phyloP scores from a whole-genome alignment of 2,113 vertebrate genomes.

The Lepus timidus region DNA sequence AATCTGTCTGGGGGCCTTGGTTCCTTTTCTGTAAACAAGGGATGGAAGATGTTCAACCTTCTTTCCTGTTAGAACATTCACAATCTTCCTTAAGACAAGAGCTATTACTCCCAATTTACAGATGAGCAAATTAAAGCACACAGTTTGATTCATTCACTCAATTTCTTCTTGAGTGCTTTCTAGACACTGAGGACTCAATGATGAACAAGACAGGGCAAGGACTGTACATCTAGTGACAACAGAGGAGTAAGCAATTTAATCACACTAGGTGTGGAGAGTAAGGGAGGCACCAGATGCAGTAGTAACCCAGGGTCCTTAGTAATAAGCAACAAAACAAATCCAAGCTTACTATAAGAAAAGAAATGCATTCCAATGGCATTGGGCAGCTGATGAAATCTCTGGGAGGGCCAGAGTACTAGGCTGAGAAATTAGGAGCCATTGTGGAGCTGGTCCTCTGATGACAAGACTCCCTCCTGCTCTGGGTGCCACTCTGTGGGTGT shows the following conservation, averaged over 20 bases:
- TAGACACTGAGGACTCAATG: neutral
- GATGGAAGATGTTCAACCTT: neutral
- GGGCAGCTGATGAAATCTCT: neutral
- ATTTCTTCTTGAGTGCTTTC: neutral
- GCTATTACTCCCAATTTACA: neutral
- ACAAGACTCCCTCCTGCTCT: neutral
- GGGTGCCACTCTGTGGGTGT: neutral
- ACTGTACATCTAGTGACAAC: neutral
- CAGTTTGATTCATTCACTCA: conserved; percentile 8
- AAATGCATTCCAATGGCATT: neutral
- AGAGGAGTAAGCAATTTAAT: neutral
- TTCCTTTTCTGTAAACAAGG: neutral
- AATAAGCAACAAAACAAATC: neutral
- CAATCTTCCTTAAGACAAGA: neutral
- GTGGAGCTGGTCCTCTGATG: neutral
- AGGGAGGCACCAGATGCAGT: neutral
- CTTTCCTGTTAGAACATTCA: conserved; percentile 12
- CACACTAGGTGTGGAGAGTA: neutral
- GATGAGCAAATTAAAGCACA: conserved; percentile 36
- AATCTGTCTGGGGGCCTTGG: neutral
- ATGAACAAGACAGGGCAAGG: neutral
- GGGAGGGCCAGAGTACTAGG: neutral
- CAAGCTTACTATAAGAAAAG: neutral
- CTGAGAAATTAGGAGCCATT: neutral
- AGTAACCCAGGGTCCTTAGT: neutral